These are phyloP conservation scores for Tyto alba DNA, from an alignment of 2,113 vertebrate genomes.

Conservation along the genomic window DNA sequence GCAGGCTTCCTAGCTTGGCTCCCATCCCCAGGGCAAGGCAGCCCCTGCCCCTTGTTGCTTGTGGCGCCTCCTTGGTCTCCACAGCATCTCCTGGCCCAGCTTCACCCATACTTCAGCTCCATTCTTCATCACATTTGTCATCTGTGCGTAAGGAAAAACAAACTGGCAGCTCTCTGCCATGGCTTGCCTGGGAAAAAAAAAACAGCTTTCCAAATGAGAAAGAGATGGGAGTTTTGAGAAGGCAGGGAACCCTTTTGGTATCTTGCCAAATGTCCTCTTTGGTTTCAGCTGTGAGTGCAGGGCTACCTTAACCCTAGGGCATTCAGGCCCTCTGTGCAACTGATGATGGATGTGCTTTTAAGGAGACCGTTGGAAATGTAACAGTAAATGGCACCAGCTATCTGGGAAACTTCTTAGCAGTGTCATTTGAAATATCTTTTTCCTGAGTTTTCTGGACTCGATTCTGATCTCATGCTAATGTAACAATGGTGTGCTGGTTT, in stretches of 20 bases:
- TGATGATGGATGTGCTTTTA: neutral
- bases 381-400: neutral
- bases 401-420: neutral
- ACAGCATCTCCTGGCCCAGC: neutral
- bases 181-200: slow-evolving; percentile 48
- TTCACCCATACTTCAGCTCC: slow-evolving; percentile 1
- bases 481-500: neutral
- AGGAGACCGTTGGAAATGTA: neutral
- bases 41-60: neutral
- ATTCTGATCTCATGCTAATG: neutral
- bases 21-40: neutral
- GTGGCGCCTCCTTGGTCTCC: neutral
- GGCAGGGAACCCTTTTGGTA: slow-evolving; percentile 53
- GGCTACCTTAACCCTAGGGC: neutral
- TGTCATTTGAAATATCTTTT: neutral
- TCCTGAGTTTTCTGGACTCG: neutral
- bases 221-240: slow-evolving; percentile 63
- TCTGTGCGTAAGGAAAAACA: neutral
- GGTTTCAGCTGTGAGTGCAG: slow-evolving; percentile 53
- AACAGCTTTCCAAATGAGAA: slow-evolving; percentile 15
- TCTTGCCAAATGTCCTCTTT: slow-evolving; percentile 46
- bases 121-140: neutral
- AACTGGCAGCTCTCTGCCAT: slow-evolving; percentile 34
- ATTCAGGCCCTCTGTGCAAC: neutral
- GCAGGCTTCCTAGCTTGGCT: neutral